Evolutionary conservation across 2,113 vertebrate species (phyloP).

Genomic region (Clarias macrocephalus): DNA sequence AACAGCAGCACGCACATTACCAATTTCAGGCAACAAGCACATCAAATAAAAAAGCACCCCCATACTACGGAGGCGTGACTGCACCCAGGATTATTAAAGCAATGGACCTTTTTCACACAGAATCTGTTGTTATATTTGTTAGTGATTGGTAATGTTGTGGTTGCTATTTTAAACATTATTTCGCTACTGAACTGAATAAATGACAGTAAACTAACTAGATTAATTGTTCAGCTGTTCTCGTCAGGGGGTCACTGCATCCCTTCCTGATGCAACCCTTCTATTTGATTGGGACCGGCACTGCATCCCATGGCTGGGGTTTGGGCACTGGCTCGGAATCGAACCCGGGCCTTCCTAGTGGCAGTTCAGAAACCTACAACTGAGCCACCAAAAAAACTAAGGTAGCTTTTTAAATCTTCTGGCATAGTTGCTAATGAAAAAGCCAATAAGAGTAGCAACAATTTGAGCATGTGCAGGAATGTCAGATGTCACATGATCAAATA

Average conservation of each 20-base stretch:
- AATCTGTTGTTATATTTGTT: neutral
- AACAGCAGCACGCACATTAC: neutral
- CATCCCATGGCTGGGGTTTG: no score
- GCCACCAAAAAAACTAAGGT: neutral
- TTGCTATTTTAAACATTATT: neutral
- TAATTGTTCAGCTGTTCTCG: no score
- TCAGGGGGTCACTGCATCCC: no score
- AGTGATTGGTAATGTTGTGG: neutral
- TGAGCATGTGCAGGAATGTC: neutral
- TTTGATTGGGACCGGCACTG: no score
- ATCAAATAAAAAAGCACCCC: neutral
- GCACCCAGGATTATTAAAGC: neutral
- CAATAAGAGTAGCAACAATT: neutral
- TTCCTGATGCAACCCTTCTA: no score
- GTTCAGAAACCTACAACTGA: no score
- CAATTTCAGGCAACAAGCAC: constrained; percentile 4
- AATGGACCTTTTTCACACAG: constrained; percentile 5
- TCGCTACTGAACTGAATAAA: neutral
- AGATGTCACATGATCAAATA: neutral
- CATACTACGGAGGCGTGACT: neutral
- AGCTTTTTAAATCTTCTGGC: no score
- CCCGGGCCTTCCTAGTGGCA: no score
- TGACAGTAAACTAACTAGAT: neutral
- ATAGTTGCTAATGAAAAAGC: neutral
- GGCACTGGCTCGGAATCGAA: no score